phyloP scores from a whole-genome alignment of 2,113 vertebrate genomes.

The Rhipidura dahli region DNA sequence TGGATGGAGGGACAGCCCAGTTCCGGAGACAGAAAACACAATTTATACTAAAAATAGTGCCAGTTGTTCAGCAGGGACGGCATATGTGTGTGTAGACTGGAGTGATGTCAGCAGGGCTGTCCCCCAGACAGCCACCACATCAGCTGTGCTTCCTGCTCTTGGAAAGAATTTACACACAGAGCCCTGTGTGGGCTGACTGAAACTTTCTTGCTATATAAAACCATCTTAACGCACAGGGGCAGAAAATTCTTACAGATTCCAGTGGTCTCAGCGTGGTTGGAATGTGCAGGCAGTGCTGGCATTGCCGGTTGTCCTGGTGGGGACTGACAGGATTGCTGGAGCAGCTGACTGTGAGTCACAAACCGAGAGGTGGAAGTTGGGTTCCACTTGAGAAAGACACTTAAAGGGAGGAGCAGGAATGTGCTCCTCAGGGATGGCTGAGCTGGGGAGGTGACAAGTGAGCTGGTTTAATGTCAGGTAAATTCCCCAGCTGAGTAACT shows the following conservation, averaged over 20 bases:
- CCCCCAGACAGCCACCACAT: rapidly evolving
- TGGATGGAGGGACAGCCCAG: neutral
- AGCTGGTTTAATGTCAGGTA: neutral
- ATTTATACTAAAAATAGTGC: neutral
- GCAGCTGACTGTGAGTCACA: neutral
- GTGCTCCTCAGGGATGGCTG: neutral
- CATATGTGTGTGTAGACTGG: neutral
- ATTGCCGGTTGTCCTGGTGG: rapidly evolving
- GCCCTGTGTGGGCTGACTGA: too few species aligned
- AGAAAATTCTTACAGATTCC: neutral
- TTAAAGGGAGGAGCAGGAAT: neutral
- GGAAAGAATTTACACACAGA: rapidly evolving
- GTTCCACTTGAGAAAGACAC: neutral
- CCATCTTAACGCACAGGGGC: rapidly evolving
- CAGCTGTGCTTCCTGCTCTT: neutral
- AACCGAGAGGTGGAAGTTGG: neutral
- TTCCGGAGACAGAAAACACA: neutral
- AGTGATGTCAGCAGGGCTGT: neutral
- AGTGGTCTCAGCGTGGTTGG: neutral
- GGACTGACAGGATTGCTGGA: neutral
- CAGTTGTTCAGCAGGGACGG: rapidly evolving
- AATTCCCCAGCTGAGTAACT: neutral
- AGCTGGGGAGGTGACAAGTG: neutral
- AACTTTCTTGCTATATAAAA: neutral
- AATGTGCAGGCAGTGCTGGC: neutral